Base-by-base conservation (phyloP, 2,888 invertebrate genomes). In the Patella pellucida region DNA sequence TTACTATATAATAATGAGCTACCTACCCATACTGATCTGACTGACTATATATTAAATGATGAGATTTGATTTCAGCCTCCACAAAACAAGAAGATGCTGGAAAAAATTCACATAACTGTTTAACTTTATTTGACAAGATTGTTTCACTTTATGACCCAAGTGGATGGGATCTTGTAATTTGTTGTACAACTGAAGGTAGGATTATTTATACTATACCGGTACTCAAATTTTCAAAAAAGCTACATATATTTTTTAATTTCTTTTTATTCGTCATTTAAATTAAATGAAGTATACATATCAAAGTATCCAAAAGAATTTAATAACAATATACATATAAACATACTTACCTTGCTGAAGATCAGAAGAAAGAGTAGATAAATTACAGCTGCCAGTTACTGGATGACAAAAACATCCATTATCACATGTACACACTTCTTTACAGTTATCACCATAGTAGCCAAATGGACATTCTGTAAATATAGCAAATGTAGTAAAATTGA, bases 21-120 rank as follows among this genome's bases (percentile, higher is more conserved):
- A 62, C 62, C 69, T 79, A 86, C 87, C 81, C 80, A 76, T 83
- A 85, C 68, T 85, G 84, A 11, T 82, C 79, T 2, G 84, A 75
- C 74, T 83, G 81, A 68, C 86, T 85, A 15, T 76, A 75, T n/a
- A 85, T 84, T 27, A 85, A 74, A 52, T 79, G 74, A 31, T 80
- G 62, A 41, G 77, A 76, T 73, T 78, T 76, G 51, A 85, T 82
- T n/a, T 81, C 73, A 67, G 82, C 74, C 54, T 83, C 74, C 19
- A 82, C 79, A 51, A 86, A 75, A 78, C 87, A 87, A n/a, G 76
- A 76, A 12, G 83, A 82, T 73, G 89, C 96, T 96, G 81, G 41
- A 82, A 81, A 71, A 41, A 41, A 41, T 41, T n/a, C 41, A 41
- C 1, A 9, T 41, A 41, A 41, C 41, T 41, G 41, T 41, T 41